These are phyloP conservation scores for Bombyx huttoni DNA, from an alignment of 2,888 invertebrate species.

Conservation along the genomic window DNA sequence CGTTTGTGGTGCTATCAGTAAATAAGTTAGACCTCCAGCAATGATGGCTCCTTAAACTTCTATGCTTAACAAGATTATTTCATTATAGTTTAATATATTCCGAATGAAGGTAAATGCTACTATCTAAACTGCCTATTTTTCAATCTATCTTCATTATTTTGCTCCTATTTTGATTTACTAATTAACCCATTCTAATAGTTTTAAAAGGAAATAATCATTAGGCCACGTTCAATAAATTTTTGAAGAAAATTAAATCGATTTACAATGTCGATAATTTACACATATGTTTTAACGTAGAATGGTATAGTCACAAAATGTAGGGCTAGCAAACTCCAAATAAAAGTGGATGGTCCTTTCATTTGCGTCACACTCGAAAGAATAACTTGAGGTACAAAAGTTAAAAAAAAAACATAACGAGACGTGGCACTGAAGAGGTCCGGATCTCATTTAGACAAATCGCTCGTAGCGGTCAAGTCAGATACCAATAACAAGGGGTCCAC, in stretches of 20 bases:
- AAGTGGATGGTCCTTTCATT: background rate
- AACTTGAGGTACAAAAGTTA: background rate
- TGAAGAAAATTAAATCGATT: too few relatives aligned
- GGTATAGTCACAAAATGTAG: background rate
- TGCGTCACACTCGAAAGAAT: background rate
- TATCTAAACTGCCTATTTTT: slow-evolving; percentile 3
- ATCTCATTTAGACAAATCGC: slow-evolving; percentile 72
- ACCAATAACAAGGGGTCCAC: slow-evolving; percentile 66
- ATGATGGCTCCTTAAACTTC: slow-evolving; percentile 30
- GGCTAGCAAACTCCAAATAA: background rate
- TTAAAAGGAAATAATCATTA: too few relatives aligned
- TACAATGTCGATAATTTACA: too few relatives aligned
- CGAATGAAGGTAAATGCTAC: slow-evolving; percentile 18
- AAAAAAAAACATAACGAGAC: slow-evolving; percentile 52
- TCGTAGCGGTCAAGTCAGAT: slow-evolving; percentile 70
- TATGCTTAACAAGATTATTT: slow-evolving; percentile 35
- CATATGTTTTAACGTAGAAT: background rate
- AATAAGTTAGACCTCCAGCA: slow-evolving; percentile 24
- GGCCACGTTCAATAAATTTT: too few relatives aligned
- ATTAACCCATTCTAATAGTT: background rate
- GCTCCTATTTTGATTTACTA: background rate
- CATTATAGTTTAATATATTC: slow-evolving; percentile 32
- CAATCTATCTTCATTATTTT: slow-evolving; percentile 3
- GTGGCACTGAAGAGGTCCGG: slow-evolving; percentile 46
- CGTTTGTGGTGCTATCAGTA: slow-evolving; percentile 10